A percentile compares a stretch with the other conserved stretches of the same genome.
Conservation (phyloP, 23 tunicate genomes). For the Trididemnum clinides region DNA sequence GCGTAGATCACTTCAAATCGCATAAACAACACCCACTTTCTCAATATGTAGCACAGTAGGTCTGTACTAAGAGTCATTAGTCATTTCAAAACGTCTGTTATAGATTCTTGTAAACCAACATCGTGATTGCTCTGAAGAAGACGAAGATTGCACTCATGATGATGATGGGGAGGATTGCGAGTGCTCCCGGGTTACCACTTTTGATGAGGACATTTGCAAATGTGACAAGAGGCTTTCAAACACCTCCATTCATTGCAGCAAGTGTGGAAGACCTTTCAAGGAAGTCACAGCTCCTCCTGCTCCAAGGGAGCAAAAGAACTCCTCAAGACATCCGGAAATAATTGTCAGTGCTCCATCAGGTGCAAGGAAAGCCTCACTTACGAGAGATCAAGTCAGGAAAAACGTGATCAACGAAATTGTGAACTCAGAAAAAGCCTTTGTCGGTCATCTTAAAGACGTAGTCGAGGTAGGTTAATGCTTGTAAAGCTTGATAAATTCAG, state of each 20-base stretch:
- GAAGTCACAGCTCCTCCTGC: background rate
- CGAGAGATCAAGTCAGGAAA: constrained; percentile 50
- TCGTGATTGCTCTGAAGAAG: constrained; percentile 35
- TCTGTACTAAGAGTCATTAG: too few species aligned
- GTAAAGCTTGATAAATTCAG: too few species aligned
- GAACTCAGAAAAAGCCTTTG: constrained; percentile 75
- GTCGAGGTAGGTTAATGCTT: constrained; percentile 60
- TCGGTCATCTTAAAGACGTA: constrained; percentile 79
- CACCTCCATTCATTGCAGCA: constrained; percentile 28
- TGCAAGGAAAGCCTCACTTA: constrained; percentile 14
- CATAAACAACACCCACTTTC: too few species aligned
- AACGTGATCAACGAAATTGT: constrained; percentile 89
- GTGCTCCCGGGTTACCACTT: constrained; percentile 30
- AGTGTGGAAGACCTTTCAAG: constrained; percentile 42
- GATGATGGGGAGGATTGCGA: constrained; percentile 39
- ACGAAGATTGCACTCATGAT: constrained; percentile 6
- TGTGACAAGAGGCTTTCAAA: constrained; percentile 33
- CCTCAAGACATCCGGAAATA: constrained; percentile 27
- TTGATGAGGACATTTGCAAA: constrained; percentile 34
- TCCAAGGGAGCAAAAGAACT: background rate
- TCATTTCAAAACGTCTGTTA: too few species aligned
- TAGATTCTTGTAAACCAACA: constrained; percentile 67
- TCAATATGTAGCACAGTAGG: too few species aligned
- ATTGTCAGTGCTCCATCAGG: constrained; percentile 5
- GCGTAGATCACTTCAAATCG: too few species aligned